Conservation (phyloP, 2,888 invertebrate genomes). For the Brachynemurus nebulosus region DNA sequence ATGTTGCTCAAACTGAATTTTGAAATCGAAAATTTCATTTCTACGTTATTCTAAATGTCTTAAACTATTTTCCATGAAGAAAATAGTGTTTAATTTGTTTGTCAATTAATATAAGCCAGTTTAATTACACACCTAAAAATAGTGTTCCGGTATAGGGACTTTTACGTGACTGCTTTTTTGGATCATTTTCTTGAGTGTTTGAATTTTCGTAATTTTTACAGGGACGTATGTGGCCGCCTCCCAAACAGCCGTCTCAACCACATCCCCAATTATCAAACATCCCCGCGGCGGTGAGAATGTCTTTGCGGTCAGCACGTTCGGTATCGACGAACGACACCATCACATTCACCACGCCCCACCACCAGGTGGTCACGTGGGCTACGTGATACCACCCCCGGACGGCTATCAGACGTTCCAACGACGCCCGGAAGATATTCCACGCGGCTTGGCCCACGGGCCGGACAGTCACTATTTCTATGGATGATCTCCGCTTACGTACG, state of each 20-base stretch:
- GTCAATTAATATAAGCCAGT: too few relatives aligned
- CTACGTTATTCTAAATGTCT: too few relatives aligned
- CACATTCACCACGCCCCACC: conserved; percentile 33
- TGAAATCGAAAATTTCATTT: too few relatives aligned
- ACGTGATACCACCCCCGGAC: conserved; percentile 27
- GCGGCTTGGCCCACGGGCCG: conserved; percentile 49
- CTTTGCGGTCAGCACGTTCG: conserved; percentile 31
- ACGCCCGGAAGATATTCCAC: conserved; percentile 31
- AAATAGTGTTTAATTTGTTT: too few relatives aligned
- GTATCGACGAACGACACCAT: conserved; percentile 25
- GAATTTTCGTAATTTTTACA: too few relatives aligned
- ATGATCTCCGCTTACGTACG: conserved; percentile 37
- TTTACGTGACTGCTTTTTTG: too few relatives aligned
- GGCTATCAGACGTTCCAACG: conserved; percentile 29
- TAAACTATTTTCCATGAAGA: too few relatives aligned
- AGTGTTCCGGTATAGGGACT: too few relatives aligned
- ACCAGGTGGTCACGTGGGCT: conserved; percentile 29
- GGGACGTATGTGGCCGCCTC: neutral
- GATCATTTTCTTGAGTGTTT: too few relatives aligned
- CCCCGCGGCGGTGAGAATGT: conserved; percentile 32
- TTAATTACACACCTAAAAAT: too few relatives aligned
- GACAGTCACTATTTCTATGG: conserved; percentile 61
- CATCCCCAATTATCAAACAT: neutral
- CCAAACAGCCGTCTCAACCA: too few relatives aligned
- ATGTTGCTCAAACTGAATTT: too few relatives aligned